Base-by-base conservation (phyloP, 2,113 vertebrate genomes). In the Halcyon senegalensis region DNA sequence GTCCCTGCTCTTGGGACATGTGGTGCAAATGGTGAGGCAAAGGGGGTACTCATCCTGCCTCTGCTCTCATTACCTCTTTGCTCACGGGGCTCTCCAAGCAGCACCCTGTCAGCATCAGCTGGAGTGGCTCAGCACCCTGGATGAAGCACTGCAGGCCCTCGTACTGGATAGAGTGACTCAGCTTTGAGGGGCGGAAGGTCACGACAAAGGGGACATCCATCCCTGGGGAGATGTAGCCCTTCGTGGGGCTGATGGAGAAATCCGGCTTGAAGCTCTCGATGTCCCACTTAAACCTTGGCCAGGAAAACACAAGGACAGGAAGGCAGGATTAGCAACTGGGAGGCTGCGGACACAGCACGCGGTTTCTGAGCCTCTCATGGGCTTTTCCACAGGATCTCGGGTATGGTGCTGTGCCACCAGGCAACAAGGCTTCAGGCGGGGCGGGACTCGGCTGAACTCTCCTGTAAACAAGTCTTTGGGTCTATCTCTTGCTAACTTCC, bases 271-370 rank as follows among this genome's bases (percentile, higher is more conserved):
- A 98, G 67, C 74, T 95, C 72, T 96, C 96, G 12, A 73, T 37
- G 58, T 99, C 98, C 99, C 99, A 99, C 30, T 97, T 96, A 94
- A 99, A 99, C 82, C 99, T 99, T 95, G 94, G 14, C 19, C 87
- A 84, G 50, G 75, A 64, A 94, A 93, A 30, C n/a, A 89, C 25
- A 78, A 53, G 20, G 48, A 87, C 77, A 44, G 24, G 33, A 83
- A 67, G n/a, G 12, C 30, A 67, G n/a, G 37, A 48, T 73, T 56
- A 81, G 63, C 6, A 43, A 35, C 2, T 11, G 6, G 16, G 51
- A 48, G 60, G 37, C 59, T 77, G 39, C 1, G 5, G 63, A 64
- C 1, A 5, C 13, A 60, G 17, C 1, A 9, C 8, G 56, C 53
- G 50, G 27, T 21, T 37, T 5, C 10, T 43, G 11, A 67, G 30